Percentiles rank a stretch among this genome's conserved stretches.
These are phyloP conservation scores for Steatocranus sp. DNA, from an alignment of 2,797 vertebrate genomes.

Conservation along the genomic window DNA sequence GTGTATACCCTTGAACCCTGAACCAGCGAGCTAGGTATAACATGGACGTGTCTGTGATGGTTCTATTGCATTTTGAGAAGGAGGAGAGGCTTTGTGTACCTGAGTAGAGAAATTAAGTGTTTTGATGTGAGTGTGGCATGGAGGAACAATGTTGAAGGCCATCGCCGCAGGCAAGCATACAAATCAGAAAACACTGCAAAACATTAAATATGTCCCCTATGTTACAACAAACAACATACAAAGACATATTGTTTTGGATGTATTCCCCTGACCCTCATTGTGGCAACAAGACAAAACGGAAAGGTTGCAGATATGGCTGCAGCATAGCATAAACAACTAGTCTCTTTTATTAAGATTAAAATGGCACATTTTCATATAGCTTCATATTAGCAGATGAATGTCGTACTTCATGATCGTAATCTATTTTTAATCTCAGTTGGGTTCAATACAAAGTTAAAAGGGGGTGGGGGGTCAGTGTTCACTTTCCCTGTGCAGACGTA, in stretches of 20 bases:
- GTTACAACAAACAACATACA: slow-evolving; percentile 43
- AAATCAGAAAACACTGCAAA: slow-evolving; percentile 47
- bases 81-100: slow-evolving; percentile 39
- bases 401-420: background rate
- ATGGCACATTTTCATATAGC: background rate
- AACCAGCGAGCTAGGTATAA: slow-evolving; percentile 5
- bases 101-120: slow-evolving; percentile 50
- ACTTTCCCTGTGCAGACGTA: background rate
- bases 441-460: background rate
- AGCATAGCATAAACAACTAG: background rate
- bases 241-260: slow-evolving; percentile 47
- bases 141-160: slow-evolving; percentile 64
- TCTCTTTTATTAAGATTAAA: background rate
- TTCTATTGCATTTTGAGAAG: slow-evolving; percentile 42
- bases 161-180: slow-evolving; percentile 42
- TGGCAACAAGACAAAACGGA: slow-evolving; percentile 58
- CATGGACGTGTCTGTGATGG: slow-evolving; percentile 4
- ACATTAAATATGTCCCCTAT: slow-evolving; percentile 45
- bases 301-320: slow-evolving; percentile 13
- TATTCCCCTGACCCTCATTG: slow-evolving; percentile 26
- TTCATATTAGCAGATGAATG: background rate
- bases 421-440: slow-evolving; percentile 22
- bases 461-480: background rate
- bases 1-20: slow-evolving; percentile 64
- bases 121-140: slow-evolving; percentile 51